Evolutionary conservation across 2,888 invertebrate species (phyloP).

Genomic region (Scaptomyza tumidula): DNA sequence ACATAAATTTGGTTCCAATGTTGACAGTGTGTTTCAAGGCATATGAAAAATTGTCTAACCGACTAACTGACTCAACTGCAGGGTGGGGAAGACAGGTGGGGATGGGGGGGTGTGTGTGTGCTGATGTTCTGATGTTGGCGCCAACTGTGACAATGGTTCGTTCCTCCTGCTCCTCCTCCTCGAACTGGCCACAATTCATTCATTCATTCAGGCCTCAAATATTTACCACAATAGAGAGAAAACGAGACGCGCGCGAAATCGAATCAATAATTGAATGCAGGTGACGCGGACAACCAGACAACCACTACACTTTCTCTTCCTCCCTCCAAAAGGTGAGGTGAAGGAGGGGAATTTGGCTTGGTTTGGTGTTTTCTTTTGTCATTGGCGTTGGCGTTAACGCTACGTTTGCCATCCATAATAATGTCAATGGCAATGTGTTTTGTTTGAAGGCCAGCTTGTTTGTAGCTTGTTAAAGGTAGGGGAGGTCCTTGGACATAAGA

Average conservation of each 20-base stretch:
- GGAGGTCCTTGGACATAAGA: constrained; percentile 20
- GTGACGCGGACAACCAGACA: constrained; percentile 35
- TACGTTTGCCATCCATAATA: constrained; percentile 60
- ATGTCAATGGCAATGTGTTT: constrained; percentile 54
- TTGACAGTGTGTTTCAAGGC: constrained; percentile 15
- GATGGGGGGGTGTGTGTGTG: not conserved
- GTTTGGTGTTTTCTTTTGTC: constrained; percentile 55
- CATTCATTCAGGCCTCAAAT: constrained; percentile 57
- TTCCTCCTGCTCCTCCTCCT: not conserved
- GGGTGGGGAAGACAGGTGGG: constrained; percentile 2
- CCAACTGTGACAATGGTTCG: constrained; percentile 60
- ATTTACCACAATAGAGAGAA: constrained; percentile 68
- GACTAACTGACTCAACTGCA: constrained; percentile 36
- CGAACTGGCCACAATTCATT: constrained; percentile 45
- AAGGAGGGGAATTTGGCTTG: not conserved
- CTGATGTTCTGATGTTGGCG: constrained; percentile 12
- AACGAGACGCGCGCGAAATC: constrained; percentile 72
- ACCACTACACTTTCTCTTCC: not conserved
- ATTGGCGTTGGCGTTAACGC: constrained; percentile 53
- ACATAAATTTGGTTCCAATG: constrained; percentile 45
- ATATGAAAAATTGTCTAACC: constrained; percentile 60
- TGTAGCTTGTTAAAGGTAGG: constrained; percentile 52
- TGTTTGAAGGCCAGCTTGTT: constrained; percentile 46
- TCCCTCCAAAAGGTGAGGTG: too few relatives aligned
- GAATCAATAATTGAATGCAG: constrained; percentile 79